Percentiles rank a stretch among this genome's conserved stretches.
Conservation (phyloP, 2,113 vertebrate species). For the Eubucco bourcierii region DNA sequence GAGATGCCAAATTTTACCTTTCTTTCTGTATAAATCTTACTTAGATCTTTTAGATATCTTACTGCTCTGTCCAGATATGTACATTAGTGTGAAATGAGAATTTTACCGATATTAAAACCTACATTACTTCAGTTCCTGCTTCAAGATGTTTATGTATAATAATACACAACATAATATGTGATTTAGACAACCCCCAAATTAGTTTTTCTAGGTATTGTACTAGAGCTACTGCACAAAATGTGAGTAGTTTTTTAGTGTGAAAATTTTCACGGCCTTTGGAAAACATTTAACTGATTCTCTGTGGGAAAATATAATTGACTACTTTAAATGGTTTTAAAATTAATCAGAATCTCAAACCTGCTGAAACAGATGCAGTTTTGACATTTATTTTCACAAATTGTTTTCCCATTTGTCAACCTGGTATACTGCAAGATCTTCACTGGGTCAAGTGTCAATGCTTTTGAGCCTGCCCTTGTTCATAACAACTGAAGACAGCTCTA, state of each 20-base stretch:
- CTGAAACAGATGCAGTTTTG: conserved; percentile 1
- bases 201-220: not conserved
- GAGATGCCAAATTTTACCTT: not conserved
- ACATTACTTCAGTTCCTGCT: not conserved
- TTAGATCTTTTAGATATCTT: not conserved
- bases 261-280: not conserved
- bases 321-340: not conserved
- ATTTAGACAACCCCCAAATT: not conserved
- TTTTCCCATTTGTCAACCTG: conserved; percentile 48
- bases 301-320: not conserved
- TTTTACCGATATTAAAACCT: not conserved
- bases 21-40: not conserved
- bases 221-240: not conserved
- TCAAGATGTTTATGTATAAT: not conserved
- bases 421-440: not conserved
- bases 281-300: not conserved
- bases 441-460: conserved; percentile 54
- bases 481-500: conserved; percentile 49
- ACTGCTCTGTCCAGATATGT: not conserved
- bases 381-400: conserved; percentile 17
- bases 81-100: not conserved
- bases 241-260: not conserved
- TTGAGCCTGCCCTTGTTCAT: conserved; percentile 28
- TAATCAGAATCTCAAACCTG: not conserved
- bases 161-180: too few species aligned